Evolutionary conservation across 2,888 invertebrate genomes (phyloP).

Genomic region (Orthosia incerta): DNA sequence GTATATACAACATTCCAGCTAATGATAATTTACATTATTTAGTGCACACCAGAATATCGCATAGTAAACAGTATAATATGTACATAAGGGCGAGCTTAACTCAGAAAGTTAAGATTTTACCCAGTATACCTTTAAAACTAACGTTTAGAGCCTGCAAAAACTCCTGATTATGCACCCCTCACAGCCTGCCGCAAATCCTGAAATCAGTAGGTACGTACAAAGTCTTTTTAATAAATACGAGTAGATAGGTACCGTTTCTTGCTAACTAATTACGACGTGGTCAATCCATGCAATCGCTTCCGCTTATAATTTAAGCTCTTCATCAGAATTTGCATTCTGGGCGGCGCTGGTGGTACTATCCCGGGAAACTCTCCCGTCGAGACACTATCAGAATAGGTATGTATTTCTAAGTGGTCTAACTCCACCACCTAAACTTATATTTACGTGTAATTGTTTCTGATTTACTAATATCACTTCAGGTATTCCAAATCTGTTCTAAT

Average conservation of each 20-base stretch:
- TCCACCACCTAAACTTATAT: constrained; percentile 42
- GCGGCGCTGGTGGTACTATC: constrained; percentile 70
- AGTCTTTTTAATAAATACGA: background rate
- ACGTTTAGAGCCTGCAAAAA: background rate
- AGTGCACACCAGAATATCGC: too few relatives aligned
- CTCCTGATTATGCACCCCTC: too few relatives aligned
- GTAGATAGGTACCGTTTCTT: background rate
- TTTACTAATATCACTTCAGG: constrained; percentile 22
- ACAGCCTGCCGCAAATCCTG: background rate
- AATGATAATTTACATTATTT: too few relatives aligned
- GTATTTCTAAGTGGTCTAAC: constrained; percentile 68
- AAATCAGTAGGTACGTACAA: background rate
- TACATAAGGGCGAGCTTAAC: too few relatives aligned
- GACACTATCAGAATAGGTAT: constrained; percentile 76
- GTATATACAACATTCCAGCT: too few relatives aligned
- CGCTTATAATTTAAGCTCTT: constrained; percentile 60
- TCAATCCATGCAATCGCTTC: background rate
- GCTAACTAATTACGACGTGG: background rate
- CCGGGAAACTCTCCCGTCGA: constrained; percentile 71
- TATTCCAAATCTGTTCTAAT: constrained; percentile 11
- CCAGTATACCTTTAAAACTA: too few relatives aligned
- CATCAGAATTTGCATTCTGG: constrained; percentile 76
- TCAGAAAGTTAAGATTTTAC: too few relatives aligned
- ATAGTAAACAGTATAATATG: too few relatives aligned
- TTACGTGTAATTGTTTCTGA: constrained; percentile 51